A percentile compares a stretch with the other conserved stretches of the same genome.
phyloP scores from a whole-genome alignment of 2,113 vertebrate genomes.

The Raphicerus campestris region DNA sequence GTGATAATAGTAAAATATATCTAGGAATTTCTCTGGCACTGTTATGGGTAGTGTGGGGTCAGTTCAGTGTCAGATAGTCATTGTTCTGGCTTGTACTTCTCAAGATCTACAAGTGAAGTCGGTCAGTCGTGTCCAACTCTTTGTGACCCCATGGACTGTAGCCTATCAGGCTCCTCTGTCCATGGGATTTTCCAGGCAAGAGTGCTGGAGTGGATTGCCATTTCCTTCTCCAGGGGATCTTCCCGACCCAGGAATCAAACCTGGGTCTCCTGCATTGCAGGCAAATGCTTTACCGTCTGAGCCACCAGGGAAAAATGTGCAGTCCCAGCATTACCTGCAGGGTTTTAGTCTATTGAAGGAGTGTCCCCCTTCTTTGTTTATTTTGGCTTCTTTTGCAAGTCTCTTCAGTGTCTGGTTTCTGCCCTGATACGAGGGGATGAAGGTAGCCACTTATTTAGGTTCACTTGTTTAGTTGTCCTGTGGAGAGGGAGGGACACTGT shows the following conservation, averaged over 20 bases:
- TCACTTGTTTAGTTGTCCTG: not conserved
- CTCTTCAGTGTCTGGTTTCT: not conserved
- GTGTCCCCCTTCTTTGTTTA: not conserved
- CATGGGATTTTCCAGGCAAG: too few relatives aligned
- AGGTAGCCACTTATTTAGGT: not conserved
- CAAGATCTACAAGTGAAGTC: not conserved
- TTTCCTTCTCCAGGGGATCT: too few relatives aligned
- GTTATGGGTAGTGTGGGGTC: not conserved
- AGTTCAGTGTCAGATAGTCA: not conserved
- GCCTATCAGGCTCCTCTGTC: too few relatives aligned
- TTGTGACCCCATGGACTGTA: too few relatives aligned
- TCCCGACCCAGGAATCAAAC: too few relatives aligned
- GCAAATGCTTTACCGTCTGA: too few relatives aligned
- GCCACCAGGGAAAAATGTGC: not conserved
- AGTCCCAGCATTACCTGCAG: not conserved
- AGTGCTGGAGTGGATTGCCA: too few relatives aligned
- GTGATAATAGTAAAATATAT: not conserved
- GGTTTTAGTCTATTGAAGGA: not conserved
- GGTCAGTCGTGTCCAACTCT: too few relatives aligned
- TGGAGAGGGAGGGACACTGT: not conserved
- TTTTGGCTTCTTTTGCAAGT: not conserved
- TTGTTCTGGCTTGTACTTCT: not conserved
- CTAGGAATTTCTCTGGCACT: not conserved
- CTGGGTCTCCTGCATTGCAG: too few relatives aligned
- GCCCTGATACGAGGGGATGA: not conserved